Base-by-base conservation (phyloP, 2,888 invertebrate genomes). In the Acanthopleura granulata region DNA sequence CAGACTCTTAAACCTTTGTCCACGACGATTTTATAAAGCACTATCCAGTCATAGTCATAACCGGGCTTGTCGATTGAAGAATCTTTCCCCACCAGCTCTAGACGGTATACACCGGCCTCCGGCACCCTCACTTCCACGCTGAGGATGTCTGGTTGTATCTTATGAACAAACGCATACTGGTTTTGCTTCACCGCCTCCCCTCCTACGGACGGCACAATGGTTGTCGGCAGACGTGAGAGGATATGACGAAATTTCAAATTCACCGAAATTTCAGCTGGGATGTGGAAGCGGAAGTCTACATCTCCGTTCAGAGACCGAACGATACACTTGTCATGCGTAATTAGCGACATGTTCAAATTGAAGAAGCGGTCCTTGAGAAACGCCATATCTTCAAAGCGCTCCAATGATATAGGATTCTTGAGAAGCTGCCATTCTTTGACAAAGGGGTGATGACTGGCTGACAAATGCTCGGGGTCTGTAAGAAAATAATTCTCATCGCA, bases 401-500 rank as follows among this genome's bases (percentile, higher is more conserved):
- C 79, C 30, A 83, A 61, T 14, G 83, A 77, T 25, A 85, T 79
- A 11, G 85, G 83, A 9, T 76, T 73, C 57, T 81, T 80, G 29
- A 87, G 72, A 9, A 89, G 79, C 76, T 89, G 88, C 88, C 88
- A 89, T 18, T 80, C 78, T 11, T 76, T 71, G 49, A 83, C 82
- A 50, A 84, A 81, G 0, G 88, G 88, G 49, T 86, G 81, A 75
- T 89, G 88, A 0, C 86, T 87, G 66, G 83, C 81, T 15, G 85
- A 82, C 29, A 89, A 73, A 74, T 83, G 81, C 40, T 86, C 84
- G 1, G 88, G 88, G 73, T 89, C 88, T 0, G 87, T 81, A 25
- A 89, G 81, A 80, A 89, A 89, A 75, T 85, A 89, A 76, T 86
- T 86, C 75, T 89, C 88, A 76, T 88, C 88, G 51, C 83, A 80